A percentile compares a stretch with the other conserved stretches of the same genome.
Conservation (phyloP, 1,140 invertebrate genomes). For the Drosophila nebulosa region DNA sequence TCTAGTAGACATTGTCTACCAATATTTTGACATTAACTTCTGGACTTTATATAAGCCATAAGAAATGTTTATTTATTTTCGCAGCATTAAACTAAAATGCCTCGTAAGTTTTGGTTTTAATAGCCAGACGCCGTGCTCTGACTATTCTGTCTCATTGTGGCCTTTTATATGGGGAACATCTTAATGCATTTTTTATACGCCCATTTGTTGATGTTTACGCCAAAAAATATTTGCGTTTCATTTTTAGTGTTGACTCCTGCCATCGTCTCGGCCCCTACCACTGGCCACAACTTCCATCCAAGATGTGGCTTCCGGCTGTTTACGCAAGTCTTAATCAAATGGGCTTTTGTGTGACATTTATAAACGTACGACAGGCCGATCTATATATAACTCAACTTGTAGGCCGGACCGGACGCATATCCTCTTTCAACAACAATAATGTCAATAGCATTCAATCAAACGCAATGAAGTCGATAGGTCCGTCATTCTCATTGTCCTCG, state of each 20-base stretch:
- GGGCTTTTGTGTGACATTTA: slow-evolving; percentile 57
- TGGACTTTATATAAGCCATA: background rate
- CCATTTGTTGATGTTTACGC: slow-evolving; percentile 61
- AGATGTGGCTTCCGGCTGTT: slow-evolving; percentile 39
- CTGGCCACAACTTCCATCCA: background rate
- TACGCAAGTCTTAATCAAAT: slow-evolving; percentile 67
- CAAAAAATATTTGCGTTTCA: slow-evolving; percentile 66
- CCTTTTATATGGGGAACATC: background rate
- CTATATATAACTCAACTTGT: slow-evolving; percentile 53
- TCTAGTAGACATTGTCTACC: background rate
- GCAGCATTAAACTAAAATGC: slow-evolving; percentile 32
- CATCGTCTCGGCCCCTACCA: background rate
- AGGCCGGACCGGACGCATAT: slow-evolving; percentile 16
- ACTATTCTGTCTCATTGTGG: background rate
- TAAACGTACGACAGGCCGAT: slow-evolving; percentile 30
- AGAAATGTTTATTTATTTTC: background rate
- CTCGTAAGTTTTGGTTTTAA: slow-evolving; percentile 27
- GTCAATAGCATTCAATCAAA: slow-evolving; percentile 72
- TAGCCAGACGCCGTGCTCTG: background rate
- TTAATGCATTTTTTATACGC: slow-evolving; percentile 53
- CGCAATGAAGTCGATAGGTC: slow-evolving; percentile 31
- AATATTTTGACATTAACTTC: background rate
- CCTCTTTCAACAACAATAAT: slow-evolving; percentile 10
- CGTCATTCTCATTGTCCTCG: slow-evolving; percentile 30
- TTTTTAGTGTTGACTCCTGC: slow-evolving; percentile 45